Conservation (phyloP, 2,888 invertebrate species). For the Uloborus plumipes region DNA sequence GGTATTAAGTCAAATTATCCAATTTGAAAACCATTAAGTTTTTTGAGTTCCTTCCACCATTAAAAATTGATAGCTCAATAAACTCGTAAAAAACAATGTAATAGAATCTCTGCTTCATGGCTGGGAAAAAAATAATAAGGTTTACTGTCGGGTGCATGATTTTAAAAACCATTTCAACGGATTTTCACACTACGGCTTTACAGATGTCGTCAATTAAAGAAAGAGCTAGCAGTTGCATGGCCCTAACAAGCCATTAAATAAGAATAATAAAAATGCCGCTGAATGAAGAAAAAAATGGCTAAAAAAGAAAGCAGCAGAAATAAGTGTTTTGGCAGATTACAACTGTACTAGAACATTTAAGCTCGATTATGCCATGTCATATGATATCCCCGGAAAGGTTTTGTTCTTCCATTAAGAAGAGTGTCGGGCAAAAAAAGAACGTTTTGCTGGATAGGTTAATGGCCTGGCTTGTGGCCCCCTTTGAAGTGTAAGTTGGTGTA, state of each 20-base stretch:
- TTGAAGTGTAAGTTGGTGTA: constrained; percentile 57
- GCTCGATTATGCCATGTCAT: constrained; percentile 41
- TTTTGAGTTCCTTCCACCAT: too few relatives aligned
- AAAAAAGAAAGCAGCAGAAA: constrained; percentile 20
- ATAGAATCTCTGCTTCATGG: too few relatives aligned
- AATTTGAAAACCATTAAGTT: too few relatives aligned
- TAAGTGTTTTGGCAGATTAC: constrained; percentile 48
- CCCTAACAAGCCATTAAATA: not conserved
- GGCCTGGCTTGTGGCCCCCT: constrained; percentile 30
- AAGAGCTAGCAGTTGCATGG: too few relatives aligned
- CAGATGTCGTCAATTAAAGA: constrained; percentile 35
- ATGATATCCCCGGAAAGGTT: too few relatives aligned
- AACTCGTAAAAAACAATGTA: too few relatives aligned
- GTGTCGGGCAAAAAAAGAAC: too few relatives aligned
- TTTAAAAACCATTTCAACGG: constrained; percentile 26
- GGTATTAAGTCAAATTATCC: too few relatives aligned
- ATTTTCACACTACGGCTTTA: constrained; percentile 24
- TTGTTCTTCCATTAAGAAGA: too few relatives aligned
- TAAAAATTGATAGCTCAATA: too few relatives aligned
- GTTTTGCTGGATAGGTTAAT: constrained; percentile 33
- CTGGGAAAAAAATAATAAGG: too few relatives aligned
- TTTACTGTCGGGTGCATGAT: too few relatives aligned
- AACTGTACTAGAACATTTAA: constrained; percentile 21
- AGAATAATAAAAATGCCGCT: constrained; percentile 6
- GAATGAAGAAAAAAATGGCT: not conserved